Evolutionary conservation across 2,797 vertebrate genomes (phyloP).

Genomic region (Microhierax caerulescens): DNA sequence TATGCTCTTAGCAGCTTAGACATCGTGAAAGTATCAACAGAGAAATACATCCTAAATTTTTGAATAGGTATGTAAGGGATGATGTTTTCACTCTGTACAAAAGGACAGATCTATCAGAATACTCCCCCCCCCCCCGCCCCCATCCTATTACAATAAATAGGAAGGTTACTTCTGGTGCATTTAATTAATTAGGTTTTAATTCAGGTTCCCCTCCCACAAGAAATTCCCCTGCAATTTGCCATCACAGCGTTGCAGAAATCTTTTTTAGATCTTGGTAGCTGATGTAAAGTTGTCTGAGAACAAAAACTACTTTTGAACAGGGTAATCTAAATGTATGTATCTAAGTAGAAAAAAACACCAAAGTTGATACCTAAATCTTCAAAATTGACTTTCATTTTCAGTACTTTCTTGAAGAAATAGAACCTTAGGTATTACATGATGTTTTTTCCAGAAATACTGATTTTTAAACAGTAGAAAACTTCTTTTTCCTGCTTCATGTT

Average conservation of each 20-base stretch:
- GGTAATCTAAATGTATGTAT: background rate
- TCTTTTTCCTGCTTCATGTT: background rate
- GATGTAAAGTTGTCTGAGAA: conserved; percentile 2
- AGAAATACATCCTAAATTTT: background rate
- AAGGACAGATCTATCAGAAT: background rate
- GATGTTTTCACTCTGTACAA: background rate
- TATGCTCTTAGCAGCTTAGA: background rate
- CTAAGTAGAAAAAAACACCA: background rate
- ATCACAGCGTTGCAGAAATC: background rate
- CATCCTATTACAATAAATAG: background rate
- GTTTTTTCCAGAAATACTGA: background rate
- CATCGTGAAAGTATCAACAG: background rate
- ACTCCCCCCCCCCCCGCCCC: background rate
- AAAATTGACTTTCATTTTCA: background rate
- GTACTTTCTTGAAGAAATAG: background rate
- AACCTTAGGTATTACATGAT: background rate
- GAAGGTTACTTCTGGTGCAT: background rate
- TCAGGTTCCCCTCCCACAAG: background rate
- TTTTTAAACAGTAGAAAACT: background rate
- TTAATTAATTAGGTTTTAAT: conserved; percentile 9
- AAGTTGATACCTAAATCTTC: background rate
- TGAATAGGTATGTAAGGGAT: background rate
- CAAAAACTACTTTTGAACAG: conserved; percentile 10
- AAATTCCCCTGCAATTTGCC: background rate
- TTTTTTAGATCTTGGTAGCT: background rate